Percentiles rank a stretch among this genome's conserved stretches.
Conservation (phyloP, 1,140 invertebrate species). For the Trachymyrmex cornetzi region DNA sequence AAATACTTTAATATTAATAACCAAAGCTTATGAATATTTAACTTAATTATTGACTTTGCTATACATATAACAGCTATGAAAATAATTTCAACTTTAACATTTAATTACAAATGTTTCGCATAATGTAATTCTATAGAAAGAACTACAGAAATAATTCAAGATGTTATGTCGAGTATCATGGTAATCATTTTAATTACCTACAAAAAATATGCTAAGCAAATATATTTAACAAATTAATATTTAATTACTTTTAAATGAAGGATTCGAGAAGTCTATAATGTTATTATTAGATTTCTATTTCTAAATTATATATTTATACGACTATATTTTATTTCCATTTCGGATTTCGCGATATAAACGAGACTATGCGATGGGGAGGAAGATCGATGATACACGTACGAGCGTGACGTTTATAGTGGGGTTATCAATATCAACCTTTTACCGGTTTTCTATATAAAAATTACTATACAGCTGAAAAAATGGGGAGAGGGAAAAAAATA, state of each 20-base stretch:
- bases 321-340: slow-evolving; percentile 40
- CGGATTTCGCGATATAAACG: slow-evolving; percentile 50
- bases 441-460: slow-evolving; percentile 41
- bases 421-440: slow-evolving; percentile 50
- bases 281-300: not conserved
- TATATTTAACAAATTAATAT: slow-evolving; percentile 31
- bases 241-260: not conserved
- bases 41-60: not conserved
- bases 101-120: not conserved
- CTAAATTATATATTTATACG: slow-evolving; percentile 14
- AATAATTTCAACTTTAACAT: not conserved
- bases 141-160: not conserved
- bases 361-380: slow-evolving; percentile 1
- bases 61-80: not conserved
- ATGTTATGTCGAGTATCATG: not conserved
- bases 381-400: slow-evolving; percentile 32
- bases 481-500: not conserved
- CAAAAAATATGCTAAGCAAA: not conserved
- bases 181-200: not conserved
- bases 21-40: not conserved
- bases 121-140: not conserved
- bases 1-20: not conserved
- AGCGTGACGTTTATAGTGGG: slow-evolving; percentile 43
- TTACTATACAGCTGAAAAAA: not conserved
- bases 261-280: not conserved